Conservation (phyloP, 30 jellyfish, hydroid and myxozoan species). For the Chironex yamaguchii region DNA sequence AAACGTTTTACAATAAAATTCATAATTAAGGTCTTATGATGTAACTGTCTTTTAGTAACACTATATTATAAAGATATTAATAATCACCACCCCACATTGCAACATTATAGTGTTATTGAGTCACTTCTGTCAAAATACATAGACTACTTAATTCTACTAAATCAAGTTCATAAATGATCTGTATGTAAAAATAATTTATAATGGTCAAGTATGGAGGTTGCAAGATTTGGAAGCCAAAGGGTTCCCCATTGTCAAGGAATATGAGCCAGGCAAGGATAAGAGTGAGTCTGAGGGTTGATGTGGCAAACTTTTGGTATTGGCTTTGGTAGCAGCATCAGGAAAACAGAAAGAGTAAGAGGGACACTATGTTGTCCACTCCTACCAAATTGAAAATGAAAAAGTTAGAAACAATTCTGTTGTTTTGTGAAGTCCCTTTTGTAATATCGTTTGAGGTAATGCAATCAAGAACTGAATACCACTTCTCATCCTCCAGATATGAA, state of each 20-base stretch:
- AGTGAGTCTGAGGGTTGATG: conserved; percentile 9
- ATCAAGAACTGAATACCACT: conserved; percentile 11
- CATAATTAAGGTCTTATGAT: too few species aligned
- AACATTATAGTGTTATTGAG: too few species aligned
- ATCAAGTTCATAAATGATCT: too few species aligned
- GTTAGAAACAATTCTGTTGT: conserved; percentile 10
- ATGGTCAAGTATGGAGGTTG: conserved; percentile 16
- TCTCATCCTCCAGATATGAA: conserved; percentile 28
- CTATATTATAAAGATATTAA: too few species aligned
- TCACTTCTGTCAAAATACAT: too few species aligned
- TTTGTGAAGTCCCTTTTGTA: conserved; percentile 11
- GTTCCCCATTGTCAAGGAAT: conserved; percentile 21
- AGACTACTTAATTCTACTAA: too few species aligned
- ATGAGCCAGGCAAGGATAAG: conserved; percentile 17
- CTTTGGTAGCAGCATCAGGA: conserved; percentile 10
- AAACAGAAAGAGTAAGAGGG: conserved; percentile 3
- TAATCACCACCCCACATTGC: too few species aligned
- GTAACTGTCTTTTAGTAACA: too few species aligned
- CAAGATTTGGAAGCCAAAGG: conserved; percentile 31
- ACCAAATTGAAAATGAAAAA: conserved; percentile 7
- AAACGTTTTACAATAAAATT: too few species aligned
- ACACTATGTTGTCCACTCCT: background rate
- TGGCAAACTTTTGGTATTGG: conserved; percentile 13
- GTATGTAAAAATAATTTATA: too few species aligned
- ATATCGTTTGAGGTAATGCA: conserved; percentile 8